Evolutionary conservation across 2,113 vertebrate genomes (phyloP).

Genomic region (Rostratula benghalensis): DNA sequence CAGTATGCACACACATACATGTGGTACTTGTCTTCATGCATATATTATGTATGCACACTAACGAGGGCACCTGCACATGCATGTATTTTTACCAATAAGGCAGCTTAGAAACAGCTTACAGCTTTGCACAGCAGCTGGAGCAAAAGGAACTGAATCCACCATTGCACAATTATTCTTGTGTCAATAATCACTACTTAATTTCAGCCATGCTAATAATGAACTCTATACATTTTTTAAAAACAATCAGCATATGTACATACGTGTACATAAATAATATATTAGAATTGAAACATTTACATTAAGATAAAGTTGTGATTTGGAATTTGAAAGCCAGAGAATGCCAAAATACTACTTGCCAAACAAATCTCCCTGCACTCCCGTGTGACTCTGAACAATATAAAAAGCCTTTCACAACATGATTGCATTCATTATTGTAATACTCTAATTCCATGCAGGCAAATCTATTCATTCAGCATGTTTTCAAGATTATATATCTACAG

Average conservation of each 20-base stretch:
- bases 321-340: neutral
- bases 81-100: neutral
- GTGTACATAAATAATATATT: neutral
- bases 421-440: slow-evolving; percentile 38
- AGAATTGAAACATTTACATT: neutral
- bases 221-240: neutral
- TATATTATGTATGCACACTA: neutral
- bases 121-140: neutral
- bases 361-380: neutral
- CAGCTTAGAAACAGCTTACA: neutral
- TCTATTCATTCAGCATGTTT: slow-evolving; percentile 28
- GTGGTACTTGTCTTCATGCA: neutral
- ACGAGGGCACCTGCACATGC: accelerated
- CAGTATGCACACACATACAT: neutral
- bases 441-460: neutral
- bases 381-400: slow-evolving; percentile 10
- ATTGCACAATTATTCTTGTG: neutral
- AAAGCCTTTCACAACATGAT: slow-evolving; percentile 40
- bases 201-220: neutral
- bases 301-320: neutral
- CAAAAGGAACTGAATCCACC: neutral
- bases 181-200: neutral
- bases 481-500: neutral
- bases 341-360: slow-evolving; percentile 2
- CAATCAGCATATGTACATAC: accelerated